Base-by-base conservation (phyloP, 2,888 invertebrate genomes). In the Listrodromus nycthemerus region DNA sequence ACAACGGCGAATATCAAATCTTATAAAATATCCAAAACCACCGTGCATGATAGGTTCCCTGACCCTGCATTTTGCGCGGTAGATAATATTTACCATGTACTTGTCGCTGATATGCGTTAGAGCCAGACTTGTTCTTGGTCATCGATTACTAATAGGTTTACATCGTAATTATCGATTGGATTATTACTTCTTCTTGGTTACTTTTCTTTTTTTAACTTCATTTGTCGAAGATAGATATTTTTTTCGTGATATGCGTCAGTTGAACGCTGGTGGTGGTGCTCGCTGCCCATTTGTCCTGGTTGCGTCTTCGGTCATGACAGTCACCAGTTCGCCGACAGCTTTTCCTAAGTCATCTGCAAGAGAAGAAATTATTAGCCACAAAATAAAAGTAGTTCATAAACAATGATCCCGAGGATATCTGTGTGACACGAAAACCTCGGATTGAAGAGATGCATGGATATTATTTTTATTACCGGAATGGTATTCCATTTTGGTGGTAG, bases 291-390 rank as follows among this genome's bases (percentile, higher is more conserved):
- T 93, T 74, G 91, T 88, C 75, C 88, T 90, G 66, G 89, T 80
- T 76, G 90, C 78, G 80, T 98, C 97, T 91, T 98, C 96, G 61
- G 96, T 97, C 96, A 98, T 98, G 74, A 97, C 98, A 65, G 97
- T 97, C 86, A 98, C 98, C 91, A 98, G 94, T 91, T 97, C 97
- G 91, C 97, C 97, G 88, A 98, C 97, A 82, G 97, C 98, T 93
- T 96, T 96, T 80, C 97, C 97, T 87, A 98, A 95, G 94, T 98
- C 97, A 93, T 97, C 97, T 96, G 94, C 67, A 94, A 94, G 88
- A 58, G 83, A 82, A 65, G 82, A 41, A 48, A 70, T 55, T 69
- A 69, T 69, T 21, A 50, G 21, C 45, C 10, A 24, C 19, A 8
- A 19, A 7, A 52, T 21, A 24, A 4, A 21, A 21, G 55, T 24